Evolutionary conservation across 2,113 vertebrate species (phyloP).

Genomic region (Cyanoderma ruficeps): DNA sequence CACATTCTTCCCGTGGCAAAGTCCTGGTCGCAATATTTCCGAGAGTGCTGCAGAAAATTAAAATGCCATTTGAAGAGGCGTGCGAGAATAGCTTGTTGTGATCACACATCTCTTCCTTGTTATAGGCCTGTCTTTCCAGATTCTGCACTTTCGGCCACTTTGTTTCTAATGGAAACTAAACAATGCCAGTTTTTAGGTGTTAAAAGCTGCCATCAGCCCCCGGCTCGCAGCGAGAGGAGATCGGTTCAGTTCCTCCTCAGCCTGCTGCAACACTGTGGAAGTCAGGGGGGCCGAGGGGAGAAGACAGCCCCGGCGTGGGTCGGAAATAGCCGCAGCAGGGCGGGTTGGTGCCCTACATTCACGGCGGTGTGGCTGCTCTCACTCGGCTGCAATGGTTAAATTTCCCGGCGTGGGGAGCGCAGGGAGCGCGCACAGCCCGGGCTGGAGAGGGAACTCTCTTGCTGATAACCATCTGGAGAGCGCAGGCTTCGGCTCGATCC

Average conservation of each 20-base stretch:
- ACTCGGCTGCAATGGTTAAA: neutral
- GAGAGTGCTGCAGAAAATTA: neutral
- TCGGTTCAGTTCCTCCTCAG: neutral
- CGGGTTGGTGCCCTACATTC: conserved; percentile 20
- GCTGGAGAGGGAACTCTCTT: conserved; percentile 1
- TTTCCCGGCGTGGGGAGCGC: neutral
- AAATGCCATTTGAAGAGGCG: neutral
- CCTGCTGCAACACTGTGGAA: neutral
- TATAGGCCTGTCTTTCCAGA: neutral
- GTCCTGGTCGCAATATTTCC: neutral
- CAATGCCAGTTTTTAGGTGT: neutral
- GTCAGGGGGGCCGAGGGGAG: neutral
- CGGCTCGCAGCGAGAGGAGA: neutral
- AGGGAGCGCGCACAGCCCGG: neutral
- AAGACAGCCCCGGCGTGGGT: neutral
- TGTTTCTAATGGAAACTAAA: neutral
- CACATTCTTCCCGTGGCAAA: neutral
- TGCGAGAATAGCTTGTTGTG: neutral
- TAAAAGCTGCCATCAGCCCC: neutral
- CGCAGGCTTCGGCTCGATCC: neutral
- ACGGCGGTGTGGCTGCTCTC: neutral
- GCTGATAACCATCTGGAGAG: conserved; percentile 54
- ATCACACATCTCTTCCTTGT: neutral
- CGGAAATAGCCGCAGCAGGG: neutral
- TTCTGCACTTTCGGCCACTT: neutral